Percentiles rank a stretch among this genome's conserved stretches.
These are phyloP conservation scores for Xanthia togata DNA, from an alignment of 2,888 invertebrate species.

Conservation along the genomic window DNA sequence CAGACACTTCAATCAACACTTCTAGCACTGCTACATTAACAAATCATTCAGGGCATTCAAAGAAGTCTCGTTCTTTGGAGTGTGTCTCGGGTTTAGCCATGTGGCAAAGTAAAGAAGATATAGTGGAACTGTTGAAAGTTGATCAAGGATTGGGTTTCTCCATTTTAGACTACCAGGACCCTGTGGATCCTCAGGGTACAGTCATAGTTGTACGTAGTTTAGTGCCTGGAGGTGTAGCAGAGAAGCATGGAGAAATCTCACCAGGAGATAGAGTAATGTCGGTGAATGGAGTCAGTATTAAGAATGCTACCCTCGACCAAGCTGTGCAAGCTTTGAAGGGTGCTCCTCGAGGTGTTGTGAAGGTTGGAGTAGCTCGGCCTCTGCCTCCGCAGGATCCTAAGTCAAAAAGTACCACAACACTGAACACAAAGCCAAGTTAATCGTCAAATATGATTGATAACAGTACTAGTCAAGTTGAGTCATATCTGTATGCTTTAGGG, in stretches of 20 bases:
- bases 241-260: conserved; percentile 97
- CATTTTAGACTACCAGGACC: conserved; percentile 99
- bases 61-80: conserved; percentile 97
- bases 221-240: conserved; percentile 99
- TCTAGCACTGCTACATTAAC: conserved; percentile 95
- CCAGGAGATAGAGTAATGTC: conserved; percentile 98
- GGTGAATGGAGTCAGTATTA: conserved; percentile 97
- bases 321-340: conserved; percentile 99
- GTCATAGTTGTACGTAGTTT: conserved; percentile 99
- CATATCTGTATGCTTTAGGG: conserved; percentile 82
- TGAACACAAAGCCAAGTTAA: conserved; percentile 86
- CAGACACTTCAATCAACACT: conserved; percentile 97
- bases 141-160: conserved; percentile 99
- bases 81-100: conserved; percentile 98
- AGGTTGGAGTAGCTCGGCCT: conserved; percentile 97
- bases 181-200: conserved; percentile 97
- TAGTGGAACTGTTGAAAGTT: conserved; percentile 97
- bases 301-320: conserved; percentile 97
- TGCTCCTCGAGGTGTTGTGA: conserved; percentile 96
- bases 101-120: conserved; percentile 98
- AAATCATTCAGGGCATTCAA: conserved; percentile 92
- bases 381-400: conserved; percentile 89
- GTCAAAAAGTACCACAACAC: conserved; percentile 84
- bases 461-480: conserved; percentile 86
- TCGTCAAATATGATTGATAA: conserved; percentile 74